Evolutionary conservation across 2,888 invertebrate genomes (phyloP), one percentile per base, ranked within the genome.

Genomic region (Drosophila neutralis): DNA sequence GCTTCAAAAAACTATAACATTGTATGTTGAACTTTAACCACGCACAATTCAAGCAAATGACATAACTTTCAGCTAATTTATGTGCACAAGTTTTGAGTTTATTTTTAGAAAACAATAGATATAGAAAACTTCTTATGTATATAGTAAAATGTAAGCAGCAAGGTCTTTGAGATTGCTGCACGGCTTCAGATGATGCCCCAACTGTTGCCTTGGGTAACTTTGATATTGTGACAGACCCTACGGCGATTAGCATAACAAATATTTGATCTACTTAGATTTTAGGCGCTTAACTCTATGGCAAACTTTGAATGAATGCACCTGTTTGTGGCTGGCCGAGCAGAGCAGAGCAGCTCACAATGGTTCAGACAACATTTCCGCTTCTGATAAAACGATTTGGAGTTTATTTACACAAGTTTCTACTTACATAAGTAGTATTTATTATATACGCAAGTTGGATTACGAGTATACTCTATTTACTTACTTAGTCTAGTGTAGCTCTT

Each of bases 331-430:
- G 27, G 51, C 51, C 57, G 29, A 36, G 56, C 60, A 52, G 36
- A 65, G 27, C 62, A 52, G 36, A 65, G 27, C 15, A 45, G 24
- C 45, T 15, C 15, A 15, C 24, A 18, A 18, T 38, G 56, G 54
- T 60, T 65, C 75, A 35, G 72, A 62, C 69, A 75, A 76, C 82
- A 78, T 84, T 84, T 82, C 82, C 82, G 84, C 38, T 84, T 70
- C 57, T 69, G 82, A 82, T 82, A 82, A 82, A 78, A 71, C 75
- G 68, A 73, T 76, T 73, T 67, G 67, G 76, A 64, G 69, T 82
- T 72, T 42, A 69, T 65, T 72, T 68, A 64, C 57, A 82, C 61
- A 42, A 31, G 38, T 42, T 15, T 52, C n/a, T 69, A 38, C 35
- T 36, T 40, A 65, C 48, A 38, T 40, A 31, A 13, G 7, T 40